Percentiles rank a stretch among this genome's conserved stretches.
Conservation (phyloP, 2,888 invertebrate species). For the Agrotis ipsilon region DNA sequence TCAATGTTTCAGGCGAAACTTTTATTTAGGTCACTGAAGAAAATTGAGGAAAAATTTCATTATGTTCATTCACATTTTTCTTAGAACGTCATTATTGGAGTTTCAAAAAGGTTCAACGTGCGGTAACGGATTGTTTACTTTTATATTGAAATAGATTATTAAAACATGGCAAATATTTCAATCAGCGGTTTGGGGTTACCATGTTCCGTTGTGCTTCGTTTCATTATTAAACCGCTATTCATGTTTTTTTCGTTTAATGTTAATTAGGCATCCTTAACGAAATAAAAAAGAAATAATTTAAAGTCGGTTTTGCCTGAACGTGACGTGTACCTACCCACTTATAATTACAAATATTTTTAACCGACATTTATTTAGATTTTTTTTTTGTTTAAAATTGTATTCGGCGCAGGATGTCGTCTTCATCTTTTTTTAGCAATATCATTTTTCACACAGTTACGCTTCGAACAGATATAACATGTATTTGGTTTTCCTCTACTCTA, state of each 20-base stretch:
- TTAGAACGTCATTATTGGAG: conserved; percentile 67
- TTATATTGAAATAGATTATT: conserved; percentile 62
- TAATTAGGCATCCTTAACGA: conserved; percentile 9
- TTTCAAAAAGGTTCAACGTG: conserved; percentile 65
- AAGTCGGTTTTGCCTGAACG: not conserved
- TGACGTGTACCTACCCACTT: too few relatives aligned
- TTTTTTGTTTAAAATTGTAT: too few relatives aligned
- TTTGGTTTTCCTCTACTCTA: too few relatives aligned
- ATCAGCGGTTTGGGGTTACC: conserved; percentile 36
- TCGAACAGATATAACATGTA: too few relatives aligned
- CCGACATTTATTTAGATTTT: too few relatives aligned
- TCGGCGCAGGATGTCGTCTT: too few relatives aligned
- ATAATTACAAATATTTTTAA: too few relatives aligned
- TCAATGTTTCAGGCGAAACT: conserved; percentile 62
- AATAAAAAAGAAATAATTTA: not conserved
- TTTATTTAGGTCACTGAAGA: conserved; percentile 62
- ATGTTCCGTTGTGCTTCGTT: conserved; percentile 25
- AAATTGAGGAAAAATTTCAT: conserved; percentile 71
- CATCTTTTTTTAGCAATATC: too few relatives aligned
- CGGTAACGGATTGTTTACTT: conserved; percentile 66
- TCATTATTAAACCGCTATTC: conserved; percentile 8
- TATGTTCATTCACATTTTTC: conserved; percentile 71
- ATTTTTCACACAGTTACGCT: too few relatives aligned
- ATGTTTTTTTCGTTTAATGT: conserved; percentile 32
- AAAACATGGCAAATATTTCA: conserved; percentile 46